Evolutionary conservation across 92 coral and sea anemone species (phyloP), one percentile per base, ranked within the genome.

Genomic region (Epizoanthus scotinus): DNA sequence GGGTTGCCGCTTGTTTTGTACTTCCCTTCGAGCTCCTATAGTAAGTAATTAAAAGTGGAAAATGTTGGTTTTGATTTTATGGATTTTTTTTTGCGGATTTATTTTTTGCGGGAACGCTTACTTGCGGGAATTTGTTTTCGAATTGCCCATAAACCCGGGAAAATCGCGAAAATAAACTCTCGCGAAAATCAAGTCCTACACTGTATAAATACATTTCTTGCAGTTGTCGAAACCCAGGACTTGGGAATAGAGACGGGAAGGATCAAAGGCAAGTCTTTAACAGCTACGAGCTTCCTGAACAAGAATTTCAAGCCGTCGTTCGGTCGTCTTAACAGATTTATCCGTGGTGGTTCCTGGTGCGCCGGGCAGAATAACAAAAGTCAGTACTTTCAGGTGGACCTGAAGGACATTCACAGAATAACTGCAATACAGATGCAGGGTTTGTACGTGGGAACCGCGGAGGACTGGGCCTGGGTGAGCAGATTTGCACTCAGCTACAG

Each of bases 341-440:
- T 73, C 27, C 78, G 56, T 18, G 78, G 78, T 0, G 78, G 78
- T n/a, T 38, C 78, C 12, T 73, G 78, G 78, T 73, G 78, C n/a
- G 4, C 78, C 6, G 36, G 25, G 27, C 18, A 6, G 14, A 44
- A 73, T n/a, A 73, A 73, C 36, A 24, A 19, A 24, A 73, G 65
- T 47, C 78, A 73, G 78, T 73, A 54, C 13, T 73, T 73, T n/a
- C 78, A 73, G 52, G 8, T 73, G 10, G 78, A 73, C 65, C 36
- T 73, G 63, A 18, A 54, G 3, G 63, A 73, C 13, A 17, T 56
- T 19, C 78, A 73, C 49, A 73, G 29, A 31, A 19, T 73, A 18
- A 73, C 78, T 8, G 78, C 56, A 27, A 63, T 73, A 25, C 78
- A 56, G 9, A 54, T 73, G 19, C 78, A 73, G 22, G 78, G 78